Evolutionary conservation across 2,113 vertebrate genomes (phyloP).

Genomic region (Calidris pugnax): DNA sequence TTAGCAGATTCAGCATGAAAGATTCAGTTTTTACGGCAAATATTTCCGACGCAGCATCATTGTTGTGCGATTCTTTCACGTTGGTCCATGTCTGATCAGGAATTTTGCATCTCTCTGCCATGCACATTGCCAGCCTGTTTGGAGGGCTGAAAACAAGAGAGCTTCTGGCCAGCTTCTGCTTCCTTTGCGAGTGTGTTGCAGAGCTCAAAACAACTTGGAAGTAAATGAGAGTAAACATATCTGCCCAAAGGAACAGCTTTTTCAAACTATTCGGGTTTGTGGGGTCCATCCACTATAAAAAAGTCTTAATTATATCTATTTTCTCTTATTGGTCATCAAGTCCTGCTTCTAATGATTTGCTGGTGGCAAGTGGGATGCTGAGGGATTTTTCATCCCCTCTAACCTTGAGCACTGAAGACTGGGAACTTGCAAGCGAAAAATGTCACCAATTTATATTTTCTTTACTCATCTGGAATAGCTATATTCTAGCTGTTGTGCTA

Average conservation of each 20-base stretch:
- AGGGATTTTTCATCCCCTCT: fast-evolving
- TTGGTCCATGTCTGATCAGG: neutral
- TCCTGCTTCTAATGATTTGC: neutral
- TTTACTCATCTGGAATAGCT: neutral
- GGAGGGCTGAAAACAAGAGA: neutral
- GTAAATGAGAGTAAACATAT: neutral
- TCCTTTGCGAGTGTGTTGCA: neutral
- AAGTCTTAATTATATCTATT: neutral
- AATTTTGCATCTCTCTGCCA: neutral
- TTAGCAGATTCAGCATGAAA: neutral
- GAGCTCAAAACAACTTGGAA: neutral
- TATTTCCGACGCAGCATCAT: neutral
- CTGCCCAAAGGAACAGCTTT: neutral
- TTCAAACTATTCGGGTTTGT: fast-evolving
- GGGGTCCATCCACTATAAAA: neutral
- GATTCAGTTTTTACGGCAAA: fast-evolving
- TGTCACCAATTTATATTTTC: neutral
- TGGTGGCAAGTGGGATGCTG: neutral
- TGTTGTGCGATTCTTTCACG: neutral
- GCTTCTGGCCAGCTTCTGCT: neutral
- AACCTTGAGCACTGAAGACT: neutral
- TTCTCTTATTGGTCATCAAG: neutral
- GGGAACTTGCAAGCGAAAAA: neutral
- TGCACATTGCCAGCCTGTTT: neutral
- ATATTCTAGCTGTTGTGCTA: neutral